Conservation (phyloP, 2,888 invertebrate species). For the Eupithecia vulgata region DNA sequence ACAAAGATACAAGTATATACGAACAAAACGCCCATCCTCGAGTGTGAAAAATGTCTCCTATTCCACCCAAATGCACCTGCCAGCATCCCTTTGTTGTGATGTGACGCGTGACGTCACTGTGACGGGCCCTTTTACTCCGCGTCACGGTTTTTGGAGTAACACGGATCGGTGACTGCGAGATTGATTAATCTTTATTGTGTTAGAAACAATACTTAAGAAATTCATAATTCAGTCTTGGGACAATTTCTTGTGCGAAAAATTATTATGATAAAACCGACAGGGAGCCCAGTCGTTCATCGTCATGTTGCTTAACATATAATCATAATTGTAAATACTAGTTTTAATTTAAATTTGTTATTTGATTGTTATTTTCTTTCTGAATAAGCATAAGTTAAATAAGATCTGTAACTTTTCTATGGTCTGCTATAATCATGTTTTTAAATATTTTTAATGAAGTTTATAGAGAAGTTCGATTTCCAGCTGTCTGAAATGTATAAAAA, state of each 20-base stretch:
- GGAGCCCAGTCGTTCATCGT: too few relatives aligned
- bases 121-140: constrained; percentile 38
- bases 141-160: constrained; percentile 37
- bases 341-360: too few relatives aligned
- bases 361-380: too few relatives aligned
- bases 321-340: too few relatives aligned
- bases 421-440: too few relatives aligned
- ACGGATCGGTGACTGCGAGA: constrained; percentile 29
- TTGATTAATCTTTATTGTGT: constrained; percentile 17
- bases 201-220: not conserved
- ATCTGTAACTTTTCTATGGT: too few relatives aligned
- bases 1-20: not conserved
- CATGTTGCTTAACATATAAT: too few relatives aligned
- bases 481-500: not conserved
- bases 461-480: not conserved
- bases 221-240: not conserved
- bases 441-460: too few relatives aligned
- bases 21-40: constrained; percentile 38
- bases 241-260: not conserved
- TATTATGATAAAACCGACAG: not conserved
- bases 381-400: too few relatives aligned
- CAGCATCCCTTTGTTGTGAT: constrained; percentile 32
- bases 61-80: constrained; percentile 44
- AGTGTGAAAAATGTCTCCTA: constrained; percentile 40
- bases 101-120: constrained; percentile 36